A percentile compares a stretch with the other conserved stretches of the same genome.
These are phyloP conservation scores for Congeria kusceri DNA, from an alignment of 2,888 invertebrate species.

Conservation along the genomic window DNA sequence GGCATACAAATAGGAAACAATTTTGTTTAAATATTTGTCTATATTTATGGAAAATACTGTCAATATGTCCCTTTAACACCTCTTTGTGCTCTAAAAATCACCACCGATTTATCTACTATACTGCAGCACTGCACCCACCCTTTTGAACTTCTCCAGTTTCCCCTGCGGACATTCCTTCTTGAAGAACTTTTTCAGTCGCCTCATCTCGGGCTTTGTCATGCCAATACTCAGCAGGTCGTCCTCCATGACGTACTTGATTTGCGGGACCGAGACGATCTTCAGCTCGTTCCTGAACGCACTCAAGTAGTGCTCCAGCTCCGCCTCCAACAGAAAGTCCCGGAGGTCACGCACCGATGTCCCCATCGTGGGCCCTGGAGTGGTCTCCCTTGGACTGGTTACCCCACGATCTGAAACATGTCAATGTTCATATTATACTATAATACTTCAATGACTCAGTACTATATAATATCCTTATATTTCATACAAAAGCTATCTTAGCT, in stretches of 20 bases:
- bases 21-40: too few species aligned
- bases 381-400: too few species aligned
- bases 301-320: constrained; percentile 97
- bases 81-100: too few species aligned
- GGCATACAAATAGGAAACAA: neutral
- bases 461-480: too few species aligned
- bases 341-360: constrained; percentile 78
- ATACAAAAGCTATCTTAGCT: too few species aligned
- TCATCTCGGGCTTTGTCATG: constrained; percentile 97
- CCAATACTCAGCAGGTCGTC: constrained; percentile 96
- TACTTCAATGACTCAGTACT: too few species aligned
- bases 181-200: constrained; percentile 96
- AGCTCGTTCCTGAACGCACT: constrained; percentile 91
- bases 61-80: too few species aligned
- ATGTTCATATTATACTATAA: too few species aligned
- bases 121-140: constrained; percentile 85
- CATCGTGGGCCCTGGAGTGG: constrained; percentile 57
- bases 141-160: constrained; percentile 96
- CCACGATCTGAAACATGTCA: too few species aligned
- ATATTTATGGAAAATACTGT: too few species aligned
- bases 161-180: constrained; percentile 97
- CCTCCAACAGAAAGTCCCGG: constrained; percentile 95
- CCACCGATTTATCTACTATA: neutral
- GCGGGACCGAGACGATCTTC: constrained; percentile 87
- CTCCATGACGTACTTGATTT: constrained; percentile 95